Base-by-base conservation (phyloP, 2,888 invertebrate genomes). In the Napeogenes inachia region DNA sequence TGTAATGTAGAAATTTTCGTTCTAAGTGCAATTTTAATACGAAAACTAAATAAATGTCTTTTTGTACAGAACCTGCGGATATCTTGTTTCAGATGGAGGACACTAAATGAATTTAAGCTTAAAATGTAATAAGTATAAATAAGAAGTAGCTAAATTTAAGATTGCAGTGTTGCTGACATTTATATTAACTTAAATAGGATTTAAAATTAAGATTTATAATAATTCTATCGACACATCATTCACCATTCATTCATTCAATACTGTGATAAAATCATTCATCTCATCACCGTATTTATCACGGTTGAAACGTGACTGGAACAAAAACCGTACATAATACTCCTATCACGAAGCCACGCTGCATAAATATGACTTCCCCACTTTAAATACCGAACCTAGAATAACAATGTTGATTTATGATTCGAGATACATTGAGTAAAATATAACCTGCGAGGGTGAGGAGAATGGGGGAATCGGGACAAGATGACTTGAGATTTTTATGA, bases 331-430 rank as follows among this genome's bases (percentile, higher is more conserved):
- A 70, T 69, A 72, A 73, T 76, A 72, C 77, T 79, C 70, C 55
- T 71, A 76, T 86, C 85, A 84, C 73, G 70, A 71, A 66, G 72
- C 79, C 79, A 80, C 80, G 80, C 21, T 21, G 21, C 78, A 83
- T 82, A 84, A 85, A 87, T 85, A 82, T 70, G 76, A 68, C 76
- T 80, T 78, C 82, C 81, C 80, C 67, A 71, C 77, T 77, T 80
- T 74, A 71, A 73, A 74, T 71, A 71, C 72, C 70, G 65, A 72
- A 66, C 71, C 73, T 70, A 71, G 73, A 72, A 72, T 69, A 74
- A 79, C 77, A 76, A 78, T 79, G 76, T 81, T 85, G 86, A 84
- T 87, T 86, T 84, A 87, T 80, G 78, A 75, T 65, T 67, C 74
- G 67, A 73, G 80, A 80, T 80, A 80, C 76, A 75, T 73, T 78